Base-by-base conservation (phyloP, 2,888 invertebrate species). In the Plusia festucae region DNA sequence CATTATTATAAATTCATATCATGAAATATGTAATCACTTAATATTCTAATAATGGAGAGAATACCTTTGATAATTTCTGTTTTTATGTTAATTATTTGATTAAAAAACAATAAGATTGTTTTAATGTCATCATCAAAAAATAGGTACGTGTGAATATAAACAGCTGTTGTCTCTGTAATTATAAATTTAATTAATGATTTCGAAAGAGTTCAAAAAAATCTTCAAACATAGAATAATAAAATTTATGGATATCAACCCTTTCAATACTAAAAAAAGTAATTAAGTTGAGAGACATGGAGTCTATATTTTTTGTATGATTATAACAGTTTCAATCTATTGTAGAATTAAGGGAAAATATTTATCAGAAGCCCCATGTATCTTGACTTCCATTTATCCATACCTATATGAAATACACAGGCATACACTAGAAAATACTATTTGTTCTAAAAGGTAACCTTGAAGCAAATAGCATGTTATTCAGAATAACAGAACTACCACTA, bases 401-500 rank as follows among this genome's bases (percentile, higher is more conserved):
- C n/a, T n/a, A 46, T 49, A 49, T 11, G 5, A 6, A 9, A 49
- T 18, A 40, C 40, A n/a, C 4, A 9, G 9, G 2, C 18, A 46
- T 46, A 20, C 46, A 30, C 46, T 7, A 18, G 20, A 3, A 20
- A 49, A 49, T 11, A 13, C 46, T n/a, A 40, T 40, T 40, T 40
- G n/a, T n/a, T 9, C 30, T 30, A n/a, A 5, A 40, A n/a, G 15
- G n/a, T 4, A 40, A 40, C n/a, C 40, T 40, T n/a, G 40, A 40
- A 40, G 40, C 40, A 40, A 40, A 40, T 40, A 40, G 7, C 40
- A 40, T n/a, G 40, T 40, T 40, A 40, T 40, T 40, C n/a, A 6
- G n/a, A 40, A 40, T 40, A 40, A 40, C 40, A n/a, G n/a, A n/a
- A 40, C 40, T n/a, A n/a, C n/a, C 40, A 40, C 34, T 11, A 34